Evolutionary conservation across 2,797 vertebrate species (phyloP).

Genomic region (Rhynchotus rufescens): DNA sequence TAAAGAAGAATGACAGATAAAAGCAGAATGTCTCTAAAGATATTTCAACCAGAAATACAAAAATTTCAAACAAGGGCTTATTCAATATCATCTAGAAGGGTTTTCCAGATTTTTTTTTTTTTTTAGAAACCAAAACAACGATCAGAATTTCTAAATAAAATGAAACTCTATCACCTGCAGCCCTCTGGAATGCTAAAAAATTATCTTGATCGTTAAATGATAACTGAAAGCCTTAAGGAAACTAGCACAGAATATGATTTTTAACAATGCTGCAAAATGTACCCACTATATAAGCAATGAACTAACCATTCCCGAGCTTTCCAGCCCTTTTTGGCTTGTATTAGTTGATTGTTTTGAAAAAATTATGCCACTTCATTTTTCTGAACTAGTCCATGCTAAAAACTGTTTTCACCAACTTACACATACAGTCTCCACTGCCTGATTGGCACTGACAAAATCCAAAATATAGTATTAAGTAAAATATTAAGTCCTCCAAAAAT

Average conservation of each 20-base stretch:
- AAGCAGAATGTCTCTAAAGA: neutral
- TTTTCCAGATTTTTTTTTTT: neutral
- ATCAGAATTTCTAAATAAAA: conserved; percentile 26
- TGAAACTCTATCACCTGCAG: neutral
- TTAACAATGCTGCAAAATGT: conserved; percentile 2
- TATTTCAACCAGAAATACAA: neutral
- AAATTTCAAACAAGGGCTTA: conserved; percentile 9
- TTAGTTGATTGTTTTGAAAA: neutral
- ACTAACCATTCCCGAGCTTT: conserved; percentile 5
- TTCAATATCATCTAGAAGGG: neutral
- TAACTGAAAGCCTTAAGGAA: conserved; percentile 34
- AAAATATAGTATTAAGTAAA: too few species aligned
- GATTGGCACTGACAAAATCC: neutral
- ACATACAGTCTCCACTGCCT: neutral
- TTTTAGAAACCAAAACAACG: neutral
- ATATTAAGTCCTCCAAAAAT: neutral
- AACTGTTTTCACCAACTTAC: conserved; percentile 10
- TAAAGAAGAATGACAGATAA: neutral
- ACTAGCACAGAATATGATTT: neutral
- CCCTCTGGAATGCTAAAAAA: conserved; percentile 15
- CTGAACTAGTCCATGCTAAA: neutral
- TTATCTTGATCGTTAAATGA: conserved; percentile 43
- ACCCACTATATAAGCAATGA: neutral
- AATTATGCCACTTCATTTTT: neutral
- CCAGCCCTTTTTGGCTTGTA: neutral